Base-by-base conservation (phyloP, 2,113 vertebrate species). In the Steatornis caripensis region DNA sequence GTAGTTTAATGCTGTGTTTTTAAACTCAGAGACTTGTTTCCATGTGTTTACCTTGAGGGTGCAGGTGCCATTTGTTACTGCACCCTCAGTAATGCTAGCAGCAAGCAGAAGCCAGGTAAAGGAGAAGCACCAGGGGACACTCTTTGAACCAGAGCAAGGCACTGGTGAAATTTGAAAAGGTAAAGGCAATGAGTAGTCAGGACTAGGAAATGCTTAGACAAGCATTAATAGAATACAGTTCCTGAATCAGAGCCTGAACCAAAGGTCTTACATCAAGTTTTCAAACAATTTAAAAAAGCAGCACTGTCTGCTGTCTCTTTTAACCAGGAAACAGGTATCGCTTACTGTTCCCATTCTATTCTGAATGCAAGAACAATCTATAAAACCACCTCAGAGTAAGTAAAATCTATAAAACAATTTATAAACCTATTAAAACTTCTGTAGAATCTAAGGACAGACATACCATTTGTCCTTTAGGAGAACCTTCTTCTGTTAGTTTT, bases 381-480 rank as follows among this genome's bases (percentile, higher is more conserved):
- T 23, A 78, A 81, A 81, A 71, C 5, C 26, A 76, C 5, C 13
- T 51, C 34, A 54, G 16, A 90, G 4, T 19, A 82, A 66, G 6
- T 36, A 57, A 5, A 49, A n/a, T 10, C 32, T 45, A 54, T 41
- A 77, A 48, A 74, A 26, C 3, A 26, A 36, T 48, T 92, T 64
- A 76, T 36, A 93, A 75, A 54, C 23, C 20, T 43, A 46, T 2
- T 45, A 41, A 66, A 81, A 24, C 24, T 51, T 60, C 11, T 29
- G 7, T 6, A 61, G 26, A 74, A 53, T 34, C 20, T 55, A 65
- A 74, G 46, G 27, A 68, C 3, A 36, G 45, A 92, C 94, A 91
- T 98, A 99, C 99, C 97, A 98, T 99, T 94, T 99, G 99, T 39
- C 99, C 99, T 98, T 99, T 99, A 43, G 99, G 99, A 54, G 99